A percentile compares a stretch with the other conserved stretches of the same genome.
These are phyloP conservation scores for Tetramorium simillimum DNA, from an alignment of 1,140 invertebrate genomes.

Conservation along the genomic window DNA sequence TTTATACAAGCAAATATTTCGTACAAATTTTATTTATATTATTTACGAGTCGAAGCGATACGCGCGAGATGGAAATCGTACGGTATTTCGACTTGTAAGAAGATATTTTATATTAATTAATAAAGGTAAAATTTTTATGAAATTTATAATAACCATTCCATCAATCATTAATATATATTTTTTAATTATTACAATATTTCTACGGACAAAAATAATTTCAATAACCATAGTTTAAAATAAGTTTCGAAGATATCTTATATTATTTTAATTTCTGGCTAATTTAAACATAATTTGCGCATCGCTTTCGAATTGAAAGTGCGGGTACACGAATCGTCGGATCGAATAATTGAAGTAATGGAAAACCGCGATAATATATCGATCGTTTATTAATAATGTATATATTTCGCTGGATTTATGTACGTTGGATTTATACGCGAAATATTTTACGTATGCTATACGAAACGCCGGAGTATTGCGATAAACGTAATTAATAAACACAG, in stretches of 20 bases:
- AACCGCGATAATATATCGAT: neutral
- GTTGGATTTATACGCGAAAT: neutral
- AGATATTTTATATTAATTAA: too few species aligned
- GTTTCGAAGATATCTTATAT: neutral
- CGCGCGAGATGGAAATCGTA: neutral
- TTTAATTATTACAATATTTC: neutral
- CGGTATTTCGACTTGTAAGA: too few species aligned
- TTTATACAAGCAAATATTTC: neutral
- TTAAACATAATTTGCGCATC: neutral
- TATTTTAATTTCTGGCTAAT: neutral
- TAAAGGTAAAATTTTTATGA: too few species aligned
- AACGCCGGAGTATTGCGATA: neutral
- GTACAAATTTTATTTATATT: neutral
- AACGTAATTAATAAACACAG: neutral
- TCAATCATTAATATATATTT: too few species aligned
- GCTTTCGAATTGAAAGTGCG: neutral
- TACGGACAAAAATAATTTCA: neutral
- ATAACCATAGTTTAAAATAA: neutral
- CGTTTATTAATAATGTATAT: neutral
- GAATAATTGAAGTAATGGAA: conserved; percentile 1
- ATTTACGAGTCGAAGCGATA: neutral
- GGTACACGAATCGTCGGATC: neutral
- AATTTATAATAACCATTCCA: too few species aligned
- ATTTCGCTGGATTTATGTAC: neutral
- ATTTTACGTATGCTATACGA: neutral